Percentiles rank a stretch among this genome's conserved stretches.
These are phyloP conservation scores for Rhodeus uyekii DNA, from an alignment of 2,797 vertebrate species.

Conservation along the genomic window DNA sequence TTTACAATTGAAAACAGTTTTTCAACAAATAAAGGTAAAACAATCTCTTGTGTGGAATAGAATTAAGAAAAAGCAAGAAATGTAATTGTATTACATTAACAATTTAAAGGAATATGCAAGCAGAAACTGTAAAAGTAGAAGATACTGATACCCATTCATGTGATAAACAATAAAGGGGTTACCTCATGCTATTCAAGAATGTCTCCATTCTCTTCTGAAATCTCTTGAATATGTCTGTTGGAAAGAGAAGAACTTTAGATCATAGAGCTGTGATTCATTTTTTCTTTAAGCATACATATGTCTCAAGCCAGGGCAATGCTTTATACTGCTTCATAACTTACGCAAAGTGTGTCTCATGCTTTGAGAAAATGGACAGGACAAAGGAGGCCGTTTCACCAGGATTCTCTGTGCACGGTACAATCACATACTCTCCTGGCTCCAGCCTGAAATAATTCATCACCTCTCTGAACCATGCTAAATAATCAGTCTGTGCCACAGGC, in stretches of 20 bases:
- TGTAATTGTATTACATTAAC: neutral
- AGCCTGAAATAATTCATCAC: slow-evolving; percentile 63
- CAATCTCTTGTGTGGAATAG: neutral
- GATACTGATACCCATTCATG: neutral
- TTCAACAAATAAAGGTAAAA: neutral
- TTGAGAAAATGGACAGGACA: slow-evolving; percentile 69
- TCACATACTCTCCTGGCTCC: slow-evolving; percentile 69
- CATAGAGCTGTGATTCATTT: neutral
- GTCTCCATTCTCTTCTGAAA: slow-evolving; percentile 57
- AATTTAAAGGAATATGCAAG: neutral
- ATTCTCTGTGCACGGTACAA: slow-evolving; percentile 66
- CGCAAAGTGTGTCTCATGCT: slow-evolving; percentile 59
- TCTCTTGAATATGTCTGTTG: slow-evolving; percentile 67
- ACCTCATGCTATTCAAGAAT: slow-evolving; percentile 64
- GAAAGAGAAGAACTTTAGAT: slow-evolving; percentile 23
- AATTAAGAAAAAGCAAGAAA: neutral
- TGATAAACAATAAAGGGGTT: neutral
- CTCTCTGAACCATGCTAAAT: slow-evolving; percentile 59
- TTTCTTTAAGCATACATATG: neutral
- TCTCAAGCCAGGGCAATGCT: no score
- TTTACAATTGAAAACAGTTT: neutral
- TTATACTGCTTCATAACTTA: slow-evolving; percentile 50
- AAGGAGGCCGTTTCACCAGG: slow-evolving; percentile 64
- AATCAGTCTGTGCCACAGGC: slow-evolving; percentile 51
- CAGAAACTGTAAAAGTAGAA: neutral